Base-by-base conservation (phyloP, 2,113 vertebrate species). In the Origma solitaria region DNA sequence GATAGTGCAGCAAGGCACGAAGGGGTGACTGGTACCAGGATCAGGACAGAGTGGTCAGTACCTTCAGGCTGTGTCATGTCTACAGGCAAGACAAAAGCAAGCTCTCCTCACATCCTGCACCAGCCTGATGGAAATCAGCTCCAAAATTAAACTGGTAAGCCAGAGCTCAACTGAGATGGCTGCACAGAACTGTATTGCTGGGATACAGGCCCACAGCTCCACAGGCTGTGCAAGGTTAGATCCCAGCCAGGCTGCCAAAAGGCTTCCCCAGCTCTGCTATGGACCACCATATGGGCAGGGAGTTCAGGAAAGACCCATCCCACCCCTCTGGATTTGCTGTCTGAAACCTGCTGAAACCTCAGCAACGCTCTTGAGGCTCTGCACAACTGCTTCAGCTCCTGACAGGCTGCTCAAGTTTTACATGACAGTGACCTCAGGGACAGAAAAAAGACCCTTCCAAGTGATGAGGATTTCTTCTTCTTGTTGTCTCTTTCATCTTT, bases 311-410 rank as follows among this genome's bases (percentile, higher is more conserved):
- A 89, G 9, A 38, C 4, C 27, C 69, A 60, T 24, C 45, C 44
- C 9, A 38, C 6, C 3, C 13, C 23, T 54, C 57, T 45, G n/a
- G 18, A 30, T 89, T 84, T 76, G 31, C 23, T 54, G 10, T 40
- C 50, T 71, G 69, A 91, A 92, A 71, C 31, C n/a, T 56, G 40
- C 7, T 71, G 66, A 65, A 89, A 84, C 31, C 13, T 37, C 64
- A 40, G 50, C 0, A 0, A 53, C 15, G 28, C 0, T 0, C n/a
- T 11, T 51, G 31, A 56, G 50, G 14, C 27, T 64, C 22, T 82
- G 44, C 51, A 64, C 45, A 71, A 70, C 38, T 10, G 25, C 65
- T 72, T 89, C 72, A 33, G 6, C 6, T 86, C 40, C 53, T 79
- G 66, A 37, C 14, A 42, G 40, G 13, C 49, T 70, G 27, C 57